A percentile compares a stretch with the other conserved stretches of the same genome.
Evolutionary conservation across 1,140 invertebrate genomes (phyloP).

Genomic region (Dinothrombium tinctorium): DNA sequence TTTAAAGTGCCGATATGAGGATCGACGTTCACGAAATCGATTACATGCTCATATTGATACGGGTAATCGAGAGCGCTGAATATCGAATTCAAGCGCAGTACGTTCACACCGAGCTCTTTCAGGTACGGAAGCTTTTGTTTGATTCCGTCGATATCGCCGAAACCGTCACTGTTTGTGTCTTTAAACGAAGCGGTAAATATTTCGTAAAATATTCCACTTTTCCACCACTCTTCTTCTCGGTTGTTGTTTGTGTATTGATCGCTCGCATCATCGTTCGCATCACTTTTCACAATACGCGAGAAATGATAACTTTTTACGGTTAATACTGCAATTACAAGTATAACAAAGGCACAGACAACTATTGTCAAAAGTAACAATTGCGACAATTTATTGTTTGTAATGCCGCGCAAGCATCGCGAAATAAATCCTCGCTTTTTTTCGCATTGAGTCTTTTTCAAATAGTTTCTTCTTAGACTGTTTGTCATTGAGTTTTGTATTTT

Average conservation of each 20-base stretch:
- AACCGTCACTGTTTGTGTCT: slow-evolving; percentile 31
- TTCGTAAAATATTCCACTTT: slow-evolving; percentile 53
- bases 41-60: slow-evolving; percentile 36
- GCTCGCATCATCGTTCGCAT: background rate
- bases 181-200: slow-evolving; percentile 55
- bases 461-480: background rate
- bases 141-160: slow-evolving; percentile 16
- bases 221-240: slow-evolving; percentile 41
- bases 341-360: background rate
- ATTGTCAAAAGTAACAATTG: background rate
- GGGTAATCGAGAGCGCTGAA: slow-evolving; percentile 41
- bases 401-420: background rate
- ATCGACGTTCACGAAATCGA: slow-evolving; percentile 34
- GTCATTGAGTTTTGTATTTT: background rate
- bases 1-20: slow-evolving; percentile 33
- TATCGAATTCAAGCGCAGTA: slow-evolving; percentile 44
- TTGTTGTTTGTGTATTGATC: background rate
- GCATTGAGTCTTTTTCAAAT: background rate
- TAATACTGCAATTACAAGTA: background rate
- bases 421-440: background rate
- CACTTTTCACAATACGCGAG: background rate
- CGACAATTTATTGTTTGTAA: background rate
- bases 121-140: slow-evolving; percentile 13
- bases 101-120: slow-evolving; percentile 33
- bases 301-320: background rate